phyloP scores from a whole-genome alignment of 2,888 invertebrate genomes.

The Lagria hirta region DNA sequence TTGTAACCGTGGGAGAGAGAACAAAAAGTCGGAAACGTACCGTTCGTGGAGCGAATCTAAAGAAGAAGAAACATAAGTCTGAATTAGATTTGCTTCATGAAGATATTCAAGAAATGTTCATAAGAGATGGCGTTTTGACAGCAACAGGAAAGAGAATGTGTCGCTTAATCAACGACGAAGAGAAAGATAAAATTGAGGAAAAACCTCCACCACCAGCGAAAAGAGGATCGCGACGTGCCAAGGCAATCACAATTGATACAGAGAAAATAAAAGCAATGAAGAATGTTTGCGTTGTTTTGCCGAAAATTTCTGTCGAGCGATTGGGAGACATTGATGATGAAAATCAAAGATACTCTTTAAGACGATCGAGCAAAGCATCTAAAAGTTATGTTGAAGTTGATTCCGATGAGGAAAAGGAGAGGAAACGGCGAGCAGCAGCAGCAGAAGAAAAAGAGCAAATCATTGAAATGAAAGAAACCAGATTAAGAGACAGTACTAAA shows the following conservation, averaged over 20 bases:
- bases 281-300: constrained; percentile 37
- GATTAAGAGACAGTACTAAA: constrained; percentile 4
- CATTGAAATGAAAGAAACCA: constrained; percentile 1
- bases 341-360: constrained; percentile 16
- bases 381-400: constrained; percentile 26
- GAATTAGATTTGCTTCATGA: constrained; percentile 68
- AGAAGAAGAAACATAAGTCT: constrained; percentile 47
- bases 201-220: not conserved
- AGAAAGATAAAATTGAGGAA: constrained; percentile 5
- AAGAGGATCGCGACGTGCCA: constrained; percentile 2
- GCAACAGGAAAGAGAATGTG: constrained; percentile 68
- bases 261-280: constrained; percentile 34
- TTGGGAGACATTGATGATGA: constrained; percentile 26
- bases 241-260: constrained; percentile 15
- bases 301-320: constrained; percentile 38
- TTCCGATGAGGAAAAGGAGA: constrained; percentile 27
- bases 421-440: too few species aligned
- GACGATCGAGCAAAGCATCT: constrained; percentile 27
- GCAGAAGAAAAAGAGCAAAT: constrained; percentile 5
- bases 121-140: constrained; percentile 63
- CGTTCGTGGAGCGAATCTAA: constrained; percentile 33
- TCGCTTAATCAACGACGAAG: constrained; percentile 53
- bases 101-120: constrained; percentile 71
- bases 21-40: constrained; percentile 17
- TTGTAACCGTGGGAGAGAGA: constrained; percentile 18